Percentiles rank a stretch among this genome's conserved stretches.
These are phyloP conservation scores for Dendrocincla tyrannina DNA, from an alignment of 2,797 vertebrate genomes.

Conservation along the genomic window DNA sequence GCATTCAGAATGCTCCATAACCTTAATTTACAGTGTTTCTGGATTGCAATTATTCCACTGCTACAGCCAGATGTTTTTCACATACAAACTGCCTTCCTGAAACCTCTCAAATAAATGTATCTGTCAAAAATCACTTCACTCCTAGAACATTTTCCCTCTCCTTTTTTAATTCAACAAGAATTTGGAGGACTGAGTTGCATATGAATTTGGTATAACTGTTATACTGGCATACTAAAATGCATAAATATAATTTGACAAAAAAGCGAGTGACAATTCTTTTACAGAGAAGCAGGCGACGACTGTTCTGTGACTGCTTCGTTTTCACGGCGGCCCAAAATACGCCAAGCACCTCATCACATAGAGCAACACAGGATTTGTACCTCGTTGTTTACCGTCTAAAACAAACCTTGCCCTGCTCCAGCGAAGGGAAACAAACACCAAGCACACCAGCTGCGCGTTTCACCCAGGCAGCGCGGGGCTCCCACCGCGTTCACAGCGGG, in stretches of 20 bases:
- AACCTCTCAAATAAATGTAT: not conserved
- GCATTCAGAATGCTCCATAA: not conserved
- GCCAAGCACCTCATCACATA: not conserved
- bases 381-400: not conserved
- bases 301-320: not conserved
- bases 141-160: not conserved
- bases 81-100: not conserved
- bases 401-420: not conserved
- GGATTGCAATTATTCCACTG: not conserved
- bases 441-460: not conserved
- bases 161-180: not conserved
- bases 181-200: rapidly evolving
- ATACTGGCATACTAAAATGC: rapidly evolving
- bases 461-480: rapidly evolving
- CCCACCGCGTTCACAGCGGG: not conserved
- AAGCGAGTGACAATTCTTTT: not conserved
- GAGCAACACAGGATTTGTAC: not conserved
- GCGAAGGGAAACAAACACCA: rapidly evolving
- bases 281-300: not conserved
- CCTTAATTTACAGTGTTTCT: not conserved
- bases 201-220: not conserved
- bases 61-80: not conserved
- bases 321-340: not conserved
- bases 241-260: not conserved
- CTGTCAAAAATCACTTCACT: not conserved